phyloP scores from a whole-genome alignment of 2,888 invertebrate genomes.

The Gymnosoma rotundatum region DNA sequence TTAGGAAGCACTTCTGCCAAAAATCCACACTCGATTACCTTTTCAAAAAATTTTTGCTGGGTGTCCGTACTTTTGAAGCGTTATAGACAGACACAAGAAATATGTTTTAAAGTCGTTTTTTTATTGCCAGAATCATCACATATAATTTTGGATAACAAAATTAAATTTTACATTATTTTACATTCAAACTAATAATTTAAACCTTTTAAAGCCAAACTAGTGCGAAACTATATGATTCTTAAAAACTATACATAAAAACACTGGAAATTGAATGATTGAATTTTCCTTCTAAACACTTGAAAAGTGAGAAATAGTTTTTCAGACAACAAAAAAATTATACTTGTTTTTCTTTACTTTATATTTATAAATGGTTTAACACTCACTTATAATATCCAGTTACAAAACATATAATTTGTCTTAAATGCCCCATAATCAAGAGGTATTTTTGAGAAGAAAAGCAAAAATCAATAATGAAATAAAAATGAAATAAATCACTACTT shows the following conservation, averaged over 20 bases:
- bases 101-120: too few species aligned
- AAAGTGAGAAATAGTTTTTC: background rate
- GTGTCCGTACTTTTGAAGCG: too few species aligned
- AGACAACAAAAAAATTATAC: too few species aligned
- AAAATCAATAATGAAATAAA: background rate
- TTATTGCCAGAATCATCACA: too few species aligned
- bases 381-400: constrained; percentile 6
- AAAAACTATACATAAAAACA: background rate
- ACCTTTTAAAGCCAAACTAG: constrained; percentile 43
- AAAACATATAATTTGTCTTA: constrained; percentile 47
- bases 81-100: too few species aligned
- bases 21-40: too few species aligned
- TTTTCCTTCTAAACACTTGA: background rate
- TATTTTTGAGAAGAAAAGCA: constrained; percentile 21
- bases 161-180: constrained; percentile 49
- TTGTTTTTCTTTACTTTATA: too few species aligned
- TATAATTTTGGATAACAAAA: background rate
- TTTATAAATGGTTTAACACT: background rate
- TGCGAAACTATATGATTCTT: background rate
- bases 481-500: background rate
- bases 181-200: constrained; percentile 64
- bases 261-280: background rate
- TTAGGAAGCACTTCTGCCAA: too few species aligned
- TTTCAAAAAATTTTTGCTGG: too few species aligned
- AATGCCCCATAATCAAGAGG: constrained; percentile 56